Conservation (phyloP, 2,113 vertebrate species). For the Petrocephalus zakoni region DNA sequence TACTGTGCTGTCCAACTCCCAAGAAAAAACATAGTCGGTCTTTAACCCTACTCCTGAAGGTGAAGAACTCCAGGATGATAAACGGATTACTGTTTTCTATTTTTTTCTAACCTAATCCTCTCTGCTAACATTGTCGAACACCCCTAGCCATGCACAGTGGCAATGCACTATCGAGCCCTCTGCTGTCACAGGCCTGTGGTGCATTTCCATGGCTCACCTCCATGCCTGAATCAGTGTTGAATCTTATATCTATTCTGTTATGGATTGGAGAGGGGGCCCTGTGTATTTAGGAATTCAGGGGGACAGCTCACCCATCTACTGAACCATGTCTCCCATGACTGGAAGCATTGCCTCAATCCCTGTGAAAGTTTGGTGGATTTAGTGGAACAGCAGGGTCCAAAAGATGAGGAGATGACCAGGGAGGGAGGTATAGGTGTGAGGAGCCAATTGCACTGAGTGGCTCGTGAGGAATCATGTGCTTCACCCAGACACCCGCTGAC, state of each 20-base stretch:
- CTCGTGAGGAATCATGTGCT: neutral
- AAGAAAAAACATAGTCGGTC: constrained; percentile 25
- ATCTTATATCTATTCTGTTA: neutral
- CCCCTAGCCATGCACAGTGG: neutral
- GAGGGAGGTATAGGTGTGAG: neutral
- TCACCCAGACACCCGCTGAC: neutral
- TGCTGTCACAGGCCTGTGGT: neutral
- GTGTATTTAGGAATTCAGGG: neutral
- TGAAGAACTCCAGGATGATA: constrained; percentile 44
- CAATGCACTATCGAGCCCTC: neutral
- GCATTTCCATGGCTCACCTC: neutral
- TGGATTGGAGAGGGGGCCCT: too few relatives aligned
- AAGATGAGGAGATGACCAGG: neutral
- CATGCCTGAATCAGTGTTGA: neutral
- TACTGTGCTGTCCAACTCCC: constrained; percentile 44
- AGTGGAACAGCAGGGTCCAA: neutral
- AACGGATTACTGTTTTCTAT: constrained; percentile 45
- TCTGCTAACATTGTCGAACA: neutral
- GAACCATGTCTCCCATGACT: neutral
- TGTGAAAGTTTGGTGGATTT: neutral
- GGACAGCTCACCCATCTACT: neutral
- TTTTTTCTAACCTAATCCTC: constrained; percentile 44
- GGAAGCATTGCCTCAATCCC: neutral
- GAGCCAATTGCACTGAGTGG: neutral
- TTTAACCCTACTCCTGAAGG: constrained; percentile 33